Conservation (phyloP, 30 jellyfish, hydroid and myxozoan genomes). For the Cassiopea xamachana region DNA sequence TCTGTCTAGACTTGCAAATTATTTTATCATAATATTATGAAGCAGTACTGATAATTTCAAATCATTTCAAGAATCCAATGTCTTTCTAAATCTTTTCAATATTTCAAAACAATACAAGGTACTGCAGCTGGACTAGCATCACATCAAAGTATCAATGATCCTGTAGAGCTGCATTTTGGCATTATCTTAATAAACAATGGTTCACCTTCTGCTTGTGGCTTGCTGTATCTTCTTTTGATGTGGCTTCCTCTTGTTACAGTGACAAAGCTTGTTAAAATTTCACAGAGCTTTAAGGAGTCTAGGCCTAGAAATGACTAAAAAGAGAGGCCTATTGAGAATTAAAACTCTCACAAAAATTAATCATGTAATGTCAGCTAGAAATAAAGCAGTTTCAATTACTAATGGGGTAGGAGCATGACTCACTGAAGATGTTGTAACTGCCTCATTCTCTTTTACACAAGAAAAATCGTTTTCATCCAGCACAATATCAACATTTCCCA, state of each 20-base stretch:
- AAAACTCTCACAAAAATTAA: no score
- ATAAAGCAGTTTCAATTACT: no score
- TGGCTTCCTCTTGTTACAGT: constrained; percentile 73
- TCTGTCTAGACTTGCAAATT: neutral
- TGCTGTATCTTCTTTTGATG: constrained; percentile 61
- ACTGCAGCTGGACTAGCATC: no score
- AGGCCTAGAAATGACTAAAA: constrained; percentile 56
- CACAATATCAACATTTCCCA: constrained; percentile 55
- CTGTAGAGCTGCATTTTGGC: no score
- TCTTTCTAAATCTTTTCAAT: no score
- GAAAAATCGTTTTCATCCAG: constrained; percentile 67
- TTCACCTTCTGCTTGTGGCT: constrained; percentile 42
- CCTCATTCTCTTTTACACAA: constrained; percentile 14
- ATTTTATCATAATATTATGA: no score
- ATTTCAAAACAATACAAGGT: no score
- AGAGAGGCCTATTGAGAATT: neutral
- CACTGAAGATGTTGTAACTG: constrained; percentile 36
- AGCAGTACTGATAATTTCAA: no score
- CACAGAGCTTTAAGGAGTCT: constrained; percentile 43
- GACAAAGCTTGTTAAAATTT: constrained; percentile 57
- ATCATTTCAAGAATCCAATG: no score
- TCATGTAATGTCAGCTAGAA: no score
- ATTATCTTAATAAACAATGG: neutral
- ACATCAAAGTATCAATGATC: no score
- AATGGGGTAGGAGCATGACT: neutral